A percentile compares a stretch with the other conserved stretches of the same genome.
Conservation (phyloP, 2,113 vertebrate species). For the Chionodraco myersi region DNA sequence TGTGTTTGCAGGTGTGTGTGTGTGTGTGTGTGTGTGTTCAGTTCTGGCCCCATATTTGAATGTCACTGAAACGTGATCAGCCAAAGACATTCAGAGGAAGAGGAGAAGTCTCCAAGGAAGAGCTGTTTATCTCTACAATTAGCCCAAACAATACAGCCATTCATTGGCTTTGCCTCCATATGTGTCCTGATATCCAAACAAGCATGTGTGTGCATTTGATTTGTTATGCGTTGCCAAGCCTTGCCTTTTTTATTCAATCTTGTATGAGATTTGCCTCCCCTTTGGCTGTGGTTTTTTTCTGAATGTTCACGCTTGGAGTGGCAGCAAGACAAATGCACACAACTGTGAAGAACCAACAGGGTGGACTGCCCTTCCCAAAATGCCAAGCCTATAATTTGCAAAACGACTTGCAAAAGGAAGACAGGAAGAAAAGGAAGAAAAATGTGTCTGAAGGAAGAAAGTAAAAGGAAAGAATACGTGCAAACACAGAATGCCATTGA, state of each 20-base stretch:
- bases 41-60: conserved; percentile 48
- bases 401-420: conserved; percentile 26
- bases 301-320: conserved; percentile 53
- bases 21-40: conserved; percentile 14
- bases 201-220: conserved; percentile 10
- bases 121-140: conserved; percentile 56
- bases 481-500: background rate
- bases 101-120: conserved; percentile 54
- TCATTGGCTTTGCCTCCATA: conserved; percentile 37
- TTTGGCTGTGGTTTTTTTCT: conserved; percentile 32
- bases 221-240: conserved; percentile 1
- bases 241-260: conserved; percentile 7
- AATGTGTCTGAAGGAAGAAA: background rate
- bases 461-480: background rate
- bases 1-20: background rate
- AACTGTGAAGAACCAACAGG: conserved; percentile 69
- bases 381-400: conserved; percentile 65
- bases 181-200: conserved; percentile 36
- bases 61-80: conserved; percentile 66
- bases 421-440: background rate
- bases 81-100: conserved; percentile 45
- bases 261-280: conserved; percentile 22
- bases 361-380: conserved; percentile 65
- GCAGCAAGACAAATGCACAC: conserved; percentile 65
- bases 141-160: conserved; percentile 41